Conservation (phyloP, 2,888 invertebrate species). For the Chamaedrilus cognettii region DNA sequence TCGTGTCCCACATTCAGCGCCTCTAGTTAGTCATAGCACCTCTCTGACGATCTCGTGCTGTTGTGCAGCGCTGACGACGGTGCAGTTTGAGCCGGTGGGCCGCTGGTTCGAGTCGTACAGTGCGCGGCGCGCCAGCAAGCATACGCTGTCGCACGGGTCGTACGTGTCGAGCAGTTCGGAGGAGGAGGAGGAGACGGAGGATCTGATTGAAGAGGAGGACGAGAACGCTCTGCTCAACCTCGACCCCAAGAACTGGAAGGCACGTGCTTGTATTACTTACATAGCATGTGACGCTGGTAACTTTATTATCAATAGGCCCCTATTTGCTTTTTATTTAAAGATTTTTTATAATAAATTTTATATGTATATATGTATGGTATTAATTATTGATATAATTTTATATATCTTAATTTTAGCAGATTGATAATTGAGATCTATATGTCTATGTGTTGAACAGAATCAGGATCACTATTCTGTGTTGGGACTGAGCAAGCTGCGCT, state of each 20-base stretch:
- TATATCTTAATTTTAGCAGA: background rate
- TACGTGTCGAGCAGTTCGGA: conserved; percentile 47
- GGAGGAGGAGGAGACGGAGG: conserved; percentile 48
- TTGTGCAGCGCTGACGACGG: conserved; percentile 31
- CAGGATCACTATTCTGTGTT: conserved; percentile 98
- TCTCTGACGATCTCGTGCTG: too few species aligned
- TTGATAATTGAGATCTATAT: background rate
- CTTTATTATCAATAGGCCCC: too few species aligned
- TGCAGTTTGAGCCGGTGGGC: conserved; percentile 53
- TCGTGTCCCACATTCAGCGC: too few species aligned
- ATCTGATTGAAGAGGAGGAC: conserved; percentile 47
- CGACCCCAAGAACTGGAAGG: conserved; percentile 96
- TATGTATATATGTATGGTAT: background rate
- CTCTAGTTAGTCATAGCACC: too few species aligned
- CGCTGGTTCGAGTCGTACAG: conserved; percentile 55
- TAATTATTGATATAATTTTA: background rate
- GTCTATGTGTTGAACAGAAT: conserved; percentile 61
- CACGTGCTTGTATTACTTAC: too few species aligned
- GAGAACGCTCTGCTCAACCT: conserved; percentile 76
- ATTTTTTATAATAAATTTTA: too few species aligned
- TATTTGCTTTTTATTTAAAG: too few species aligned
- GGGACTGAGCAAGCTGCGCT: conserved; percentile 81
- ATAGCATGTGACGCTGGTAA: too few species aligned
- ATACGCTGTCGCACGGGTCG: conserved; percentile 52
- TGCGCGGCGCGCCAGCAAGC: conserved; percentile 48